These are phyloP conservation scores for Allygus modestus DNA, from an alignment of 2,888 invertebrate genomes.

Conservation along the genomic window DNA sequence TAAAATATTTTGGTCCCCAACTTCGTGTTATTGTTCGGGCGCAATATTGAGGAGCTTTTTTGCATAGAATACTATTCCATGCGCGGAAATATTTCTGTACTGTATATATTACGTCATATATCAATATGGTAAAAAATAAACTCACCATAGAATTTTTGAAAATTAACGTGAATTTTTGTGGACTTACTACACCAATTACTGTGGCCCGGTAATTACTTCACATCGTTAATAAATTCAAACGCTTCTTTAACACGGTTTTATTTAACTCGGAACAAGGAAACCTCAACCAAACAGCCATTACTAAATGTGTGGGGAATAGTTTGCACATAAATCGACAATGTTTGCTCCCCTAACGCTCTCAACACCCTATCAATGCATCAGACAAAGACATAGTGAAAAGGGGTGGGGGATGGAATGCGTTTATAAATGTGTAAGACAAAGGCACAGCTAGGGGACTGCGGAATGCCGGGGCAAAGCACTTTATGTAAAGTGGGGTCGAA, in stretches of 20 bases:
- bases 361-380: conserved; percentile 50
- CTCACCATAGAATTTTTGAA: too few species aligned
- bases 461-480: neutral
- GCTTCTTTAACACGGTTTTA: neutral
- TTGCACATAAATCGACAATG: conserved; percentile 45
- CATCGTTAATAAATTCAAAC: too few species aligned
- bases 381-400: conserved; percentile 24
- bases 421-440: conserved; percentile 33
- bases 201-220: too few species aligned
- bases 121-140: too few species aligned
- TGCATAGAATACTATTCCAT: too few species aligned
- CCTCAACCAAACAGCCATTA: neutral
- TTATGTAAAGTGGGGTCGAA: conserved; percentile 21
- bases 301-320: conserved; percentile 46
- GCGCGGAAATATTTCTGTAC: too few species aligned
- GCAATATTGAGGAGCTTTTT: too few species aligned
- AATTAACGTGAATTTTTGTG: too few species aligned
- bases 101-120: too few species aligned
- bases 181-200: too few species aligned
- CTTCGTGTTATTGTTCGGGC: too few species aligned
- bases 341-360: conserved; percentile 46
- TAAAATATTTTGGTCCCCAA: too few species aligned
- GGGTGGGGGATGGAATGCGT: conserved; percentile 6
- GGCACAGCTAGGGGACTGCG: neutral
- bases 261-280: neutral